These are phyloP conservation scores for Corvus cornix DNA, from an alignment of 2,113 vertebrate species.

Conservation along the genomic window DNA sequence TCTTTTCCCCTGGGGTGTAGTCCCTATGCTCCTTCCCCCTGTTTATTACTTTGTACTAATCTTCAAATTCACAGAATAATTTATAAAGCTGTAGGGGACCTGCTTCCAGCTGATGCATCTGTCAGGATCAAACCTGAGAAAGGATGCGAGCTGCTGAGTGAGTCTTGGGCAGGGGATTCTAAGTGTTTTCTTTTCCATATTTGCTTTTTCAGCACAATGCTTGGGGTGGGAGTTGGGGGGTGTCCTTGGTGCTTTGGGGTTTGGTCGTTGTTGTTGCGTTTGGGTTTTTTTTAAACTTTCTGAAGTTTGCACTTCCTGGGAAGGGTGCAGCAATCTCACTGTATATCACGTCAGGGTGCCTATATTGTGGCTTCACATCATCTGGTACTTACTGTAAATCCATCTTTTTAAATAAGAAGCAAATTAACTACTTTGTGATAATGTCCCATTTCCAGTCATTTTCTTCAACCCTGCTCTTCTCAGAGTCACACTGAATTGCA, in stretches of 20 bases:
- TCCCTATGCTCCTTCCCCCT: neutral
- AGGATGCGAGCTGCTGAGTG: neutral
- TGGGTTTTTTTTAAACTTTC: neutral
- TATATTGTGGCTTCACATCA: neutral
- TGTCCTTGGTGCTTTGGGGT: neutral
- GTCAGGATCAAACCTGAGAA: neutral
- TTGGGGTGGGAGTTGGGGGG: accelerated
- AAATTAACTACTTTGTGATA: neutral
- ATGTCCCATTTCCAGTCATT: neutral
- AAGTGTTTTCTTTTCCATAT: neutral
- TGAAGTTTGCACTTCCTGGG: neutral
- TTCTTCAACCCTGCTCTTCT: neutral
- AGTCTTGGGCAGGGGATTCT: neutral
- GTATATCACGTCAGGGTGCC: neutral
- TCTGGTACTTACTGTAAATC: neutral
- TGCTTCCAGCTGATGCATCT: conserved; percentile 35
- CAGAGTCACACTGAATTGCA: neutral
- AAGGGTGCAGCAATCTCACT: neutral
- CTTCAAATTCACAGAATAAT: neutral
- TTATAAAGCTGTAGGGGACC: conserved; percentile 6
- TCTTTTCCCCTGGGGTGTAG: neutral
- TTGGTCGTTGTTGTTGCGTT: neutral
- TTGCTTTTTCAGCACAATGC: neutral
- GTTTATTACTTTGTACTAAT: conserved; percentile 13
- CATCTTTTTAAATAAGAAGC: neutral